These are phyloP conservation scores for Pampus argenteus DNA, from an alignment of 2,797 vertebrate genomes.

Conservation along the genomic window DNA sequence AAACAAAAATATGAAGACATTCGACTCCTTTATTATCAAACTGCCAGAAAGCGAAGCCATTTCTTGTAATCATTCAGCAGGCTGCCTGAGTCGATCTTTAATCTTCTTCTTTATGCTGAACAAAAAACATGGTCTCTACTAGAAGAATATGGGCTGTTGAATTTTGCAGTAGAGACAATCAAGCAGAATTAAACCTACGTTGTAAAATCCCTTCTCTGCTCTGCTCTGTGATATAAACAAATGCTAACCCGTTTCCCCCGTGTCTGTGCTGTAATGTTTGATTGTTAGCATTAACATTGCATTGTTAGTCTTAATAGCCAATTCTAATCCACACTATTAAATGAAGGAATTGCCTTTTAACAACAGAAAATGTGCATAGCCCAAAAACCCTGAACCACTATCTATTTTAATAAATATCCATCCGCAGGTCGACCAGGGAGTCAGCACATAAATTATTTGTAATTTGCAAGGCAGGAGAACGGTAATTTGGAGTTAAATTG, in stretches of 20 bases:
- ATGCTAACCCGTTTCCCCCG: background rate
- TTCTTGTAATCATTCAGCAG: conserved; percentile 15
- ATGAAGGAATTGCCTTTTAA: conserved; percentile 36
- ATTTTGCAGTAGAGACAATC: background rate
- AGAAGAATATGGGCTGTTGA: conserved; percentile 4
- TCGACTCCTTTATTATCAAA: background rate
- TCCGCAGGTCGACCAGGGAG: conserved; percentile 29
- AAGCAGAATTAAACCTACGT: background rate
- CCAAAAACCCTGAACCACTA: background rate
- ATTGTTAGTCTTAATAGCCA: conserved; percentile 21
- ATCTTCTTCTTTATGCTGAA: conserved; percentile 5
- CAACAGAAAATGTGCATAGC: conserved; percentile 18
- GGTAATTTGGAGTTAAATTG: conserved; percentile 55
- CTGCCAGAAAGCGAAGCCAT: background rate
- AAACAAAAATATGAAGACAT: background rate
- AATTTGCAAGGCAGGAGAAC: conserved; percentile 49
- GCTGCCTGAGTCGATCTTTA: background rate
- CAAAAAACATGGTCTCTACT: conserved; percentile 12
- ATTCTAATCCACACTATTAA: conserved; percentile 26
- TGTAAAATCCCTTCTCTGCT: background rate
- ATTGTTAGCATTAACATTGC: conserved; percentile 1
- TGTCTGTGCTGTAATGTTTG: conserved; percentile 10
- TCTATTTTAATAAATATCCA: conserved; percentile 43
- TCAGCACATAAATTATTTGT: conserved; percentile 50
- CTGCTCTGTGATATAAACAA: background rate